Evolutionary conservation across 2,888 invertebrate genomes (phyloP).

Genomic region (Parnassius apollo): DNA sequence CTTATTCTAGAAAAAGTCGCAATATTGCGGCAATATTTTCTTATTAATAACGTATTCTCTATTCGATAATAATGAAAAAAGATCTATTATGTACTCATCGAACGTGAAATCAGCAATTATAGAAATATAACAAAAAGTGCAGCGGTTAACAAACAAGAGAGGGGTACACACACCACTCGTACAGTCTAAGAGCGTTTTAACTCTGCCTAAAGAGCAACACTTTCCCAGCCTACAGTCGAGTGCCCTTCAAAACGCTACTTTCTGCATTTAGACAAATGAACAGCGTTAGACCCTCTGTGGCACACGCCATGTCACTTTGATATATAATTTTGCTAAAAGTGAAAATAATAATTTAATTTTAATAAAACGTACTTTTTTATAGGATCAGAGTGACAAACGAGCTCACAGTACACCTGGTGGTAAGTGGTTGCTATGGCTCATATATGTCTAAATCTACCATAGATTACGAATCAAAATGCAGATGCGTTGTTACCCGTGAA

Average conservation of each 20-base stretch:
- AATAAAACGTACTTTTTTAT: too few relatives aligned
- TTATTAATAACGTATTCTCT: conserved; percentile 19
- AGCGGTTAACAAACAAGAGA: conserved; percentile 51
- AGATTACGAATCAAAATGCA: too few relatives aligned
- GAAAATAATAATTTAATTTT: conserved; percentile 14
- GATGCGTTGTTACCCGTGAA: too few relatives aligned
- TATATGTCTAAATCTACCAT: too few relatives aligned
- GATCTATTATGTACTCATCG: conserved; percentile 26
- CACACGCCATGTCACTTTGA: conserved; percentile 61
- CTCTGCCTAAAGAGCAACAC: conserved; percentile 79
- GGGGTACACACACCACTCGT: conserved; percentile 40
- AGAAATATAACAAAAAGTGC: conserved; percentile 49
- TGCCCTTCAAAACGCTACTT: conserved; percentile 64
- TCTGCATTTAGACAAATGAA: conserved; percentile 78
- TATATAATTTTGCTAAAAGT: conserved; percentile 33
- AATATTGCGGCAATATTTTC: conserved; percentile 9
- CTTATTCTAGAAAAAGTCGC: conserved; percentile 12
- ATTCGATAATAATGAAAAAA: conserved; percentile 15
- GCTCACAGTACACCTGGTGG: too few relatives aligned
- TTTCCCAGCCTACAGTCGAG: conserved; percentile 69
- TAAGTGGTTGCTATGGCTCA: too few relatives aligned
- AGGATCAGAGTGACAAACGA: too few relatives aligned
- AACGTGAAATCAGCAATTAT: conserved; percentile 44
- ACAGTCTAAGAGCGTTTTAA: conserved; percentile 64
- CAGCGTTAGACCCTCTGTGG: conserved; percentile 66